phyloP scores from a whole-genome alignment of 2,797 vertebrate genomes.

The Prunella strophiata region DNA sequence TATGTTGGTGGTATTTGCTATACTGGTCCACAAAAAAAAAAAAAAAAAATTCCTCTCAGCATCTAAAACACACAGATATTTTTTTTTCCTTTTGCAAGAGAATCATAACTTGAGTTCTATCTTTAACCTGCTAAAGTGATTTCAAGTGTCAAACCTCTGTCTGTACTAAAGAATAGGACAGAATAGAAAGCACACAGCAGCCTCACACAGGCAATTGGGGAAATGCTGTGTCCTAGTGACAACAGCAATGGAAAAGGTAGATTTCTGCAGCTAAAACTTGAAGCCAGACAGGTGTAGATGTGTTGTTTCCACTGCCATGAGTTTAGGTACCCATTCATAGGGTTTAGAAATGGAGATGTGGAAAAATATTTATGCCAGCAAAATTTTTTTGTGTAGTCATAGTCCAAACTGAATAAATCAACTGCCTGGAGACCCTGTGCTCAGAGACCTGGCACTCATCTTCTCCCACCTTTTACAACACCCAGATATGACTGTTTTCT shows the following conservation, averaged over 20 bases:
- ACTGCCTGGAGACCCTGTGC: background rate
- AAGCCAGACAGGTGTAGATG: background rate
- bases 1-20: background rate
- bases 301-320: background rate
- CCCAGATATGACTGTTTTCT: fast-evolving
- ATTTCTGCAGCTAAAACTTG: background rate
- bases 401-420: background rate
- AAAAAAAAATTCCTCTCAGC: background rate
- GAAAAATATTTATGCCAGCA: background rate
- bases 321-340: background rate
- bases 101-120: background rate
- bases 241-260: background rate
- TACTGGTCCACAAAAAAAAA: background rate
- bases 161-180: background rate
- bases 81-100: background rate
- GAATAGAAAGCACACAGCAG: background rate
- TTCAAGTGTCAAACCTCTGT: constrained; percentile 48
- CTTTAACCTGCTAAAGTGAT: constrained; percentile 43
- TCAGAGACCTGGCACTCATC: background rate
- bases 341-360: background rate
- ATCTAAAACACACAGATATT: background rate
- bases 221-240: background rate
- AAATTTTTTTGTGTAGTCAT: background rate
- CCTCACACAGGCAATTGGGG: background rate
- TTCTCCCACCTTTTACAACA: background rate